Conservation (phyloP, 2,888 invertebrate genomes). For the Plutella xylostella region DNA sequence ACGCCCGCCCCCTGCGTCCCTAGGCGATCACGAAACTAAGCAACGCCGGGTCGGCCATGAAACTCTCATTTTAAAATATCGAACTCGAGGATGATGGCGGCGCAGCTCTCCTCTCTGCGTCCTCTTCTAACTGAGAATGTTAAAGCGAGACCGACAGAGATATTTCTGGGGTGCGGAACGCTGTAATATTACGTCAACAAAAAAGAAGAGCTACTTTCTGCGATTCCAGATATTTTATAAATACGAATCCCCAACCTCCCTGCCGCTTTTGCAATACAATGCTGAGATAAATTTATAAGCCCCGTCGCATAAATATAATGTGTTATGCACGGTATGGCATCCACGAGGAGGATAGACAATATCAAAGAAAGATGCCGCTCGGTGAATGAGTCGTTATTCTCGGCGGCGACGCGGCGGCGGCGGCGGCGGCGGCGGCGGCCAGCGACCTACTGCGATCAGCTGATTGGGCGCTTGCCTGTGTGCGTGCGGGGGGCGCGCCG, state of each 20-base stretch:
- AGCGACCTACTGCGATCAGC: constrained; percentile 49
- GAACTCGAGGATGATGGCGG: constrained; percentile 44
- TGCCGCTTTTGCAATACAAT: not conserved
- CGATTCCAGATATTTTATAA: constrained; percentile 32
- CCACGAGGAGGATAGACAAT: not conserved
- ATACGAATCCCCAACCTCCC: not conserved
- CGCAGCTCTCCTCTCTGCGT: constrained; percentile 24
- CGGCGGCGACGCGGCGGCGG: constrained; percentile 16
- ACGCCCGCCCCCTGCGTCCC: constrained; percentile 62
- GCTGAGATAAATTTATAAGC: not conserved
- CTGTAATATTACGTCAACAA: constrained; percentile 48
- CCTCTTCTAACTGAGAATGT: constrained; percentile 24
- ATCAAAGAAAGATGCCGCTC: not conserved
- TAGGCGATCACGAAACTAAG: constrained; percentile 66
- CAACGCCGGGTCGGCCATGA: too few relatives aligned
- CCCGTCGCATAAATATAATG: not conserved
- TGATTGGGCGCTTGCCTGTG: constrained; percentile 42
- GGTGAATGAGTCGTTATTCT: not conserved
- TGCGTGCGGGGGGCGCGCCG: constrained; percentile 26
- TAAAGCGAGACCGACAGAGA: constrained; percentile 26
- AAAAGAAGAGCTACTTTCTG: constrained; percentile 36
- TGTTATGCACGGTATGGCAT: not conserved
- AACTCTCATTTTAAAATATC: constrained; percentile 58
- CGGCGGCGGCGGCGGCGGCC: constrained; percentile 23
- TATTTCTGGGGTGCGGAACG: constrained; percentile 33